Evolutionary conservation across 2,113 vertebrate genomes (phyloP).

Genomic region (Proterorhinus semilunaris): DNA sequence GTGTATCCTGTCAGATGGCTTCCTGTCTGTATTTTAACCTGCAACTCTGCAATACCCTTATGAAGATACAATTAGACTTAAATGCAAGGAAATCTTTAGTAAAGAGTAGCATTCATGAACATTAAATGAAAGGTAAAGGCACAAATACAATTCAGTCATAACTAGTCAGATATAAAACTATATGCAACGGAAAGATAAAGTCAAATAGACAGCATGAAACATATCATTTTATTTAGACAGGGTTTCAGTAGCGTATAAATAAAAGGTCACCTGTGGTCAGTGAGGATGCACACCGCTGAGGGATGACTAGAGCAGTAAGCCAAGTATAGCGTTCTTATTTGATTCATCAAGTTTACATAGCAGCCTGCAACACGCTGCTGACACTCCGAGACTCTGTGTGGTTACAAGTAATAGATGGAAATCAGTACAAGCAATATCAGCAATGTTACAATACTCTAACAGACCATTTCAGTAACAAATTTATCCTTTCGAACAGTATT

Average conservation of each 20-base stretch:
- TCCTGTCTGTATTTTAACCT: slow-evolving; percentile 61
- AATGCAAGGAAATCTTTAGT: not conserved
- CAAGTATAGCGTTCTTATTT: slow-evolving; percentile 90
- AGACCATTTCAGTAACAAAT: too few relatives aligned
- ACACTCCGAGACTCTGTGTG: slow-evolving; percentile 83
- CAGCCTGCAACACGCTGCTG: slow-evolving; percentile 91
- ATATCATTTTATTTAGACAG: not conserved
- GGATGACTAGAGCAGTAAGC: slow-evolving; percentile 94
- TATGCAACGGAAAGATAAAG: not conserved
- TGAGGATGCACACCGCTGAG: slow-evolving; percentile 89
- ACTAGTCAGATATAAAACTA: not conserved
- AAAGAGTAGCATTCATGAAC: not conserved
- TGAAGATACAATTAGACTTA: not conserved
- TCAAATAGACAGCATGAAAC: not conserved
- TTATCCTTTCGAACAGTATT: too few relatives aligned
- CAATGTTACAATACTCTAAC: not conserved
- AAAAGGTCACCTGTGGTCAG: slow-evolving; percentile 87
- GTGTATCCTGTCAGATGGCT: slow-evolving; percentile 73
- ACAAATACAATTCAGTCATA: not conserved
- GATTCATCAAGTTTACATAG: slow-evolving; percentile 87
- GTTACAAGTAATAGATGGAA: not conserved
- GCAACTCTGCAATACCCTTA: slow-evolving; percentile 4
- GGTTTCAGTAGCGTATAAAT: not conserved
- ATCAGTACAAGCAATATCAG: not conserved
- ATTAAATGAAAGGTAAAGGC: not conserved